Base-by-base conservation (phyloP, 2,888 invertebrate species). In the Cremastinae sp. region DNA sequence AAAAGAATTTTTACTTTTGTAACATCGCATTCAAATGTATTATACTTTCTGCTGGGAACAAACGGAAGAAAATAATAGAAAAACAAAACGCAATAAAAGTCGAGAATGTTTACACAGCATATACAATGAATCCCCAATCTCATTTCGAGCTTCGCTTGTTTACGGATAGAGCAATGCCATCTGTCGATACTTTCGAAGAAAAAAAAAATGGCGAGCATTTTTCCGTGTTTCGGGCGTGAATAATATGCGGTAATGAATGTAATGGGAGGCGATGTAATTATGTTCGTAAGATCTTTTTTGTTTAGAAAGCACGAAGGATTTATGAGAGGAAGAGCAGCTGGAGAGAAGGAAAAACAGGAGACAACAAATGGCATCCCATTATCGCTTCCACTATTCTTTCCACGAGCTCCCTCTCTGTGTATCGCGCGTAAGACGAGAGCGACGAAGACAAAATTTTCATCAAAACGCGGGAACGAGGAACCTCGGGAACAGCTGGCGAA, bases 401-500 rank as follows among this genome's bases (percentile, higher is more conserved):
- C 35, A 5, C 16, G 14, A 5, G 18, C 14, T 10, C 12, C 28
- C 45, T 37, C 37, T 20, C 4, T n/a, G n/a, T n/a, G n/a, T n/a
- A n/a, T n/a, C n/a, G n/a, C 20, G 37, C 20, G 47, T 9, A 47
- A 14, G 45, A 20, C 12, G 16, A 9, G 9, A 35, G 47, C 12
- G 39, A n/a, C n/a, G 43, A 35, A 47, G 35, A 35, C 22, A 20
- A 66, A 66, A 56, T 18, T 66, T 45, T 47, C 66, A 47, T 56
- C 37, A 56, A 64, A 39, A 51, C 49, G 20, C 39, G 37, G 49
- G 55, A 55, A 55, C 51, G 51, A 51, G 16, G 4, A n/a, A 20
- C 7, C 45, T 14, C 47, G 10, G 37, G 47, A 47, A 66, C 66
- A 66, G 56, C 37, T 66, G 56, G 66, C 45, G 47, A 66, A 47